Percentiles rank a stretch among this genome's conserved stretches.
These are phyloP conservation scores for Conomelus anceps DNA, from an alignment of 2,888 invertebrate genomes.

Conservation along the genomic window DNA sequence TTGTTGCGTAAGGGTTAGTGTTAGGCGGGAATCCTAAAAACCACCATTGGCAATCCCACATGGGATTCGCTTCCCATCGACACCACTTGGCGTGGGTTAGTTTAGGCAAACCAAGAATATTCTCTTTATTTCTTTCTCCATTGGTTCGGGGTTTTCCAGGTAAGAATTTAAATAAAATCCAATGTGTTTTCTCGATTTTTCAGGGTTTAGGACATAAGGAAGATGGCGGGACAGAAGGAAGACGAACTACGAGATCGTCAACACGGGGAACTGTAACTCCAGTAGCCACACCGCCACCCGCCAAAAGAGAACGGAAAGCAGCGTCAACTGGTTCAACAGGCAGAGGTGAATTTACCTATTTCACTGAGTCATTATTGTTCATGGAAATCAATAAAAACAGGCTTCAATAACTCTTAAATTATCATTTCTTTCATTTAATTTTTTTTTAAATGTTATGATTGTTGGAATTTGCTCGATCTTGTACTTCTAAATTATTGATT, in stretches of 20 bases:
- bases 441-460: neutral
- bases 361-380: neutral
- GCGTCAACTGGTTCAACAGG: slow-evolving; percentile 25
- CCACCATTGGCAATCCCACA: too few relatives aligned
- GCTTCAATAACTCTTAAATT: neutral
- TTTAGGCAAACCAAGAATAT: neutral
- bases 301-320: slow-evolving; percentile 30
- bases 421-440: neutral
- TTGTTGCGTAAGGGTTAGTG: too few relatives aligned
- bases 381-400: too few relatives aligned
- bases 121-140: neutral
- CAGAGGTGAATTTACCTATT: slow-evolving; percentile 28
- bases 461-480: too few relatives aligned
- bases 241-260: slow-evolving; percentile 31
- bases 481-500: too few relatives aligned
- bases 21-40: too few relatives aligned
- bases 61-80: too few relatives aligned
- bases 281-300: slow-evolving; percentile 30
- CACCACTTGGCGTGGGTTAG: neutral
- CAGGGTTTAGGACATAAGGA: slow-evolving; percentile 27
- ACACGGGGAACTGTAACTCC: slow-evolving; percentile 30
- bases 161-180: neutral
- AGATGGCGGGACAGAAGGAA: slow-evolving; percentile 30
- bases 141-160: neutral
- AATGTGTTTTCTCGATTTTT: neutral